These are phyloP conservation scores for Aplochiton taeniatus DNA, from an alignment of 2,797 vertebrate species.

Conservation along the genomic window DNA sequence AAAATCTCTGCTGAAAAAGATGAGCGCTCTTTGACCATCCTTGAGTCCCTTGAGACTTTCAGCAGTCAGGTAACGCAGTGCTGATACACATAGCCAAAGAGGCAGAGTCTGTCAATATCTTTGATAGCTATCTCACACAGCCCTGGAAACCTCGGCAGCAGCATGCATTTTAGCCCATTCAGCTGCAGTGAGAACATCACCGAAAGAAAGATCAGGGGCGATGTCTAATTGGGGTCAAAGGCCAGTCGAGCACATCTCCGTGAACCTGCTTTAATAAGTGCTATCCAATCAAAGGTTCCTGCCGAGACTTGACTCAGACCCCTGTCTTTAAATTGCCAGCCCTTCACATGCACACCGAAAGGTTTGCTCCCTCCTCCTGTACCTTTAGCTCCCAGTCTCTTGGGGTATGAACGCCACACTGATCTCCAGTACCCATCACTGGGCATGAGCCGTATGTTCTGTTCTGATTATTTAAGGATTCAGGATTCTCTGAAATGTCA, in stretches of 20 bases:
- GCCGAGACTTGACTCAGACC: constrained; percentile 44
- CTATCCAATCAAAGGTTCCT: constrained; percentile 49
- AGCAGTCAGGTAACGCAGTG: constrained; percentile 6
- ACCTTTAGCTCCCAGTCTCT: constrained; percentile 40
- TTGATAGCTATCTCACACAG: constrained; percentile 9
- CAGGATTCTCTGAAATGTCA: constrained; percentile 6
- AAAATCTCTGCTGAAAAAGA: constrained; percentile 1
- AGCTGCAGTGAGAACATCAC: constrained; percentile 14
- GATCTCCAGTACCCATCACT: constrained; percentile 60
- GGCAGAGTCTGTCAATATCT: constrained; percentile 15
- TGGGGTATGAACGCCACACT: constrained; percentile 39
- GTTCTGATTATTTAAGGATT: constrained; percentile 65
- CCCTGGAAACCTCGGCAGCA: constrained; percentile 25
- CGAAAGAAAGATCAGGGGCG: background rate
- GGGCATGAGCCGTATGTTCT: constrained; percentile 61
- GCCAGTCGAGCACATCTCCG: constrained; percentile 1
- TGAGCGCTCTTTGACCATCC: background rate
- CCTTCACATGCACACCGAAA: constrained; percentile 34
- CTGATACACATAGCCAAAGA: constrained; percentile 42
- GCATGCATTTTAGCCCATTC: background rate
- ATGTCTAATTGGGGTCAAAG: constrained; percentile 14
- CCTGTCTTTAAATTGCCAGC: constrained; percentile 52
- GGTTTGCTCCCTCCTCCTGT: constrained; percentile 26
- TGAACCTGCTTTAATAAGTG: constrained; percentile 31
- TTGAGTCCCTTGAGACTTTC: constrained; percentile 1